Base-by-base conservation (phyloP, 35 echinoderm and acorn worm genomes). In the Lytechinus pictus region DNA sequence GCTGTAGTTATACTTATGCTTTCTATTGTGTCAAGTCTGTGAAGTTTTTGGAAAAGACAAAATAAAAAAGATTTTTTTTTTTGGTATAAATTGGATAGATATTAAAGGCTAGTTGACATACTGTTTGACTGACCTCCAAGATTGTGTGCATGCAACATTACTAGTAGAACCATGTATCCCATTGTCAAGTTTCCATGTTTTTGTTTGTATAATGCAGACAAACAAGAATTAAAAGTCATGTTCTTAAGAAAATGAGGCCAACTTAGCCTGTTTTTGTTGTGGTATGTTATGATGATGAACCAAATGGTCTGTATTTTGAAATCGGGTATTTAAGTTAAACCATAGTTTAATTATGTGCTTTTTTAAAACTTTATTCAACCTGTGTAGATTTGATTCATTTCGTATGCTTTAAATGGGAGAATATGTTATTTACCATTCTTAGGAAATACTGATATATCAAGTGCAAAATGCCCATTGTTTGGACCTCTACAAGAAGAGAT, bases 1-100 rank as follows among this genome's bases (percentile, higher is more conserved):
- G 66, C 66, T 79, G 66, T 79, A 79, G 16, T 79, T 79, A 79
- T 79, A n/a, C 66, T 79, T 79, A 44, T 79, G 66, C 66, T 79
- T 79, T 79, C n/a, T n/a, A 79, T 16, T 79, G 66, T 79, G 66
- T 79, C 19, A 79, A 79, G 66, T 79, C 66, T 79, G 66, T 79
- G 66, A 79, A 79, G n/a, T 71, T 71, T 24, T 71, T 21, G 66
- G 66, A n/a, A 71, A 71, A 71, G 24, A 71, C 19, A 24, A 79
- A 16, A 79, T 24, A n/a, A n/a, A 79, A n/a, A 58, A 58, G 56
- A 13, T 58, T 2, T 58, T 58, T 13, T 79, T 79, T 16, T 79
- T 72, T 72, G 14, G 16, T 72, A 21, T 1, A 72, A 79, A 79
- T 79, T 79, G 19, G 66, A 24, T 79, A 79, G 19, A 79, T n/a